A percentile compares a stretch with the other conserved stretches of the same genome.
Conservation (phyloP, 2,888 invertebrate species). For the Lysandra bellargus region DNA sequence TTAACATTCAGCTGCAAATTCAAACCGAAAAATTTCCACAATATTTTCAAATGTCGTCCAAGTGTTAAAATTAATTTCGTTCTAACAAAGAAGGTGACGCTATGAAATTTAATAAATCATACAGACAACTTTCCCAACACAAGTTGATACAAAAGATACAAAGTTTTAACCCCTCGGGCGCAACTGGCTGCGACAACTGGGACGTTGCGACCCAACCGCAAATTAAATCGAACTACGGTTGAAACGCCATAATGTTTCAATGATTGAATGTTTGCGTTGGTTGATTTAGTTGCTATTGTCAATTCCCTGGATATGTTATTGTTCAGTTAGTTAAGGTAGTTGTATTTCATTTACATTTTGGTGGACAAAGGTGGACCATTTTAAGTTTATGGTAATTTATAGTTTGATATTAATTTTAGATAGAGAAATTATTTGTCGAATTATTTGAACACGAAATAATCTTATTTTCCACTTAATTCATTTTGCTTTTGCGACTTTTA, state of each 20-base stretch:
- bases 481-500: no score
- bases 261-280: not conserved
- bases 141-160: slow-evolving; percentile 37
- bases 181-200: slow-evolving; percentile 52
- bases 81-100: slow-evolving; percentile 33
- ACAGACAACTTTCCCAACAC: slow-evolving; percentile 32
- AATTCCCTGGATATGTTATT: not conserved
- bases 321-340: not conserved
- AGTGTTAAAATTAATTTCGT: slow-evolving; percentile 20
- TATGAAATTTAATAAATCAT: slow-evolving; percentile 38
- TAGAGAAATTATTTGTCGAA: no score
- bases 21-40: not conserved
- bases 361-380: not conserved
- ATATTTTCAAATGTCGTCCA: not conserved
- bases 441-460: no score
- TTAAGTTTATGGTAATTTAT: no score
- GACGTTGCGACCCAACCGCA: slow-evolving; percentile 53
- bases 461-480: no score
- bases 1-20: no score
- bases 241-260: slow-evolving; percentile 19
- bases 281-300: not conserved
- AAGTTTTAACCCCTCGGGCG: slow-evolving; percentile 54
- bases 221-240: slow-evolving; percentile 40
- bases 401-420: no score
- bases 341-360: not conserved